These are phyloP conservation scores for Rhinichthys klamathensis DNA, from an alignment of 2,113 vertebrate species.

Conservation along the genomic window DNA sequence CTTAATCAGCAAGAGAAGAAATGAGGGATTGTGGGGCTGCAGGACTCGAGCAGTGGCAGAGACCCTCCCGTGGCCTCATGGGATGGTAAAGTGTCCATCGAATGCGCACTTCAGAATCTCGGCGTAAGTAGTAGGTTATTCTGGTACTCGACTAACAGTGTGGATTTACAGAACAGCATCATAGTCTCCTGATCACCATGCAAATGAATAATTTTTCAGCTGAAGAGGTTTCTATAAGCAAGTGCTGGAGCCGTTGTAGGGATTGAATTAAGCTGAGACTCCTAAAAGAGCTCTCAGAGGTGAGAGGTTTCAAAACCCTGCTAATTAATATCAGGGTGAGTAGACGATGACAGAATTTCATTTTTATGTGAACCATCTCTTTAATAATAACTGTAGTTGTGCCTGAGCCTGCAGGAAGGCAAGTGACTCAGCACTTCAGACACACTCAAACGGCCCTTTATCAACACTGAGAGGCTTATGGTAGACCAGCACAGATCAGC, in stretches of 20 bases:
- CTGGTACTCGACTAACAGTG: neutral
- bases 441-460: neutral
- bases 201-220: neutral
- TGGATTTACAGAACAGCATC: neutral
- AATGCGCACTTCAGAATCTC: no score
- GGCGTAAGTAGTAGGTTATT: no score
- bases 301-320: neutral
- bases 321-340: constrained; percentile 36
- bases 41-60: neutral
- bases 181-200: neutral
- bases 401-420: neutral
- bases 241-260: neutral
- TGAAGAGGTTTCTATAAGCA: neutral
- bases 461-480: neutral
- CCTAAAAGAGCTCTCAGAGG: neutral
- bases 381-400: neutral
- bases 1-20: neutral
- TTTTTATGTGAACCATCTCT: neutral
- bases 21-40: neutral
- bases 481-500: neutral
- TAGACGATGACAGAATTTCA: neutral
- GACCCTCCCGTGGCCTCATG: neutral
- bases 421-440: constrained; percentile 39
- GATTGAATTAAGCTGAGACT: constrained; percentile 7
- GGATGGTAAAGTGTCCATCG: no score